Evolutionary conservation across 2,888 invertebrate genomes (phyloP), one percentile per base, ranked within the genome.

Genomic region (Ceramica pisi): DNA sequence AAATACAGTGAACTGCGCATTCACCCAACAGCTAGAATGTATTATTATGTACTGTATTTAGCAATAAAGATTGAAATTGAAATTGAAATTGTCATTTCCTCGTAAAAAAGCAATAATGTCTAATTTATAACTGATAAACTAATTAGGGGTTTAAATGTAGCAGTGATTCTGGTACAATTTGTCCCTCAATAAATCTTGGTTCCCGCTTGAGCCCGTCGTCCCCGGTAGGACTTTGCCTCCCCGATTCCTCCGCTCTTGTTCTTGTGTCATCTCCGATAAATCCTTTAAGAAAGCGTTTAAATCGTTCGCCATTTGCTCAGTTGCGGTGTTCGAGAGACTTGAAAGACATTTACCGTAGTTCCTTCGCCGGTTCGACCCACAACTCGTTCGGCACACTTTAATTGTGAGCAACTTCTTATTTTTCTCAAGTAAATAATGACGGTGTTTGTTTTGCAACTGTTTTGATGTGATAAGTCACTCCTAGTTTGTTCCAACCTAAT

Each of bases 101-200:
- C 41, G 64, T 41, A 68, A 63, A 65, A 66, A 67, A n/a, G 69
- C 67, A 72, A 64, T 67, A 71, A 72, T 67, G 80, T 78, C 73
- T 85, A 84, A 86, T 87, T 86, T 84, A 86, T 83, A 81, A 71
- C 77, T 80, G 83, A 81, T 87, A 79, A 84, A 80, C 79, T 86
- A 90, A 89, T 88, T 86, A 88, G 75, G 79, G 80, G 67, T 75
- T 84, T 80, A 79, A 78, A 79, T 80, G 79, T 81, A 80, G 74
- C 82, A 75, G 81, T 84, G 86, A 87, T 89, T 87, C 77, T 75
- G 80, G 87, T 85, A 88, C 88, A 88, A 83, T 87, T 88, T 78
- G 85, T 87, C 83, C 82, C 83, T 80, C 85, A 83, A 90, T 90
- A 90, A 89, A 90, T 90, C 87, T 86, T 77, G 73, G 84, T 75